Percentiles rank a stretch among this genome's conserved stretches.
Evolutionary conservation across 2,113 vertebrate species (phyloP).

Genomic region (Myotis lucifugus): DNA sequence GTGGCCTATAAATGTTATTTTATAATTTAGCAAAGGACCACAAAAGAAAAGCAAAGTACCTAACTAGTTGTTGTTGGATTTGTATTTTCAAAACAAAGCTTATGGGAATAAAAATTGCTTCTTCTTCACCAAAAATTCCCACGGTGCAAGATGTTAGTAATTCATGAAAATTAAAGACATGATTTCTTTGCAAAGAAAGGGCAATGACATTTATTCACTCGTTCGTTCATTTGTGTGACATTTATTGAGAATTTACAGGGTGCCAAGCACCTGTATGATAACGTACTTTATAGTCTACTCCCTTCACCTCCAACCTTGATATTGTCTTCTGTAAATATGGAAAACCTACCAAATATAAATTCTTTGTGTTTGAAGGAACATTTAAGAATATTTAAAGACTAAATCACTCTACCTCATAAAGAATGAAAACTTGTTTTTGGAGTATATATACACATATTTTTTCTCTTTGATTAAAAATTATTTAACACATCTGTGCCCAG

Average conservation of each 20-base stretch:
- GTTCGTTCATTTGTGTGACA: background rate
- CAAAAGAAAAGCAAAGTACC: background rate
- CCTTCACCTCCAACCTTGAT: background rate
- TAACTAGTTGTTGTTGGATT: background rate
- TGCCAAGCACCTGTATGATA: background rate
- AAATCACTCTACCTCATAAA: background rate
- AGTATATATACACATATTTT: background rate
- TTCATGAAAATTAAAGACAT: slow-evolving; percentile 8
- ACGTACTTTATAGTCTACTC: background rate
- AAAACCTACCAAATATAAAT: background rate
- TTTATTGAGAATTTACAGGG: background rate
- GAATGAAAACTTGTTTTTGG: background rate
- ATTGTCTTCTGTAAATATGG: background rate
- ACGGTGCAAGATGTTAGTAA: background rate
- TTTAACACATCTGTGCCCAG: slow-evolving; percentile 49
- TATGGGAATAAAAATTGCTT: slow-evolving; percentile 1
- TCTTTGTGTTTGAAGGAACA: background rate
- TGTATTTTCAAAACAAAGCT: slow-evolving; percentile 51
- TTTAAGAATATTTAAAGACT: slow-evolving; percentile 22
- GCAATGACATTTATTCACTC: background rate
- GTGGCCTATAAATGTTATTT: slow-evolving; percentile 32
- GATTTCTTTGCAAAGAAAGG: slow-evolving; percentile 27
- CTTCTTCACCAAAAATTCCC: slow-evolving; percentile 40
- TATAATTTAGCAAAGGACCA: slow-evolving; percentile 29
- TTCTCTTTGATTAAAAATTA: slow-evolving; percentile 59